Percentiles rank a stretch among this genome's conserved stretches.
Conservation (phyloP, 1,140 invertebrate species). For the Neodiprion fabricii region DNA sequence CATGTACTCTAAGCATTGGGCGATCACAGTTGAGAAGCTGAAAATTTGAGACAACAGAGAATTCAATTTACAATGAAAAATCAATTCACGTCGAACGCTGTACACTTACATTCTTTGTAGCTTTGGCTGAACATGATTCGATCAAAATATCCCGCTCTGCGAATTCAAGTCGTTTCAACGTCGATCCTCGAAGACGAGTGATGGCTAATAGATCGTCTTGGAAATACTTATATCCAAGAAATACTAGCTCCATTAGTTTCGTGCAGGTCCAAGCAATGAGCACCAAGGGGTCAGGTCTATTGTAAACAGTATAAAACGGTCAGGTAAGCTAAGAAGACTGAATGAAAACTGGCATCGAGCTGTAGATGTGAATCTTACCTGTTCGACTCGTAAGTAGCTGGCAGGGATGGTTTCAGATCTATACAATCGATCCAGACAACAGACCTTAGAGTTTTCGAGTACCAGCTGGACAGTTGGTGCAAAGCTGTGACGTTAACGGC, state of each 20-base stretch:
- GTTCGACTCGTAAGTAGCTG: constrained; percentile 39
- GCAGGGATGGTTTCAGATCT: constrained; percentile 38
- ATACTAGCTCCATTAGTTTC: constrained; percentile 70
- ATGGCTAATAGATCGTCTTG: constrained; percentile 75
- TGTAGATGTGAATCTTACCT: constrained; percentile 47
- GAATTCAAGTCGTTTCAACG: constrained; percentile 68
- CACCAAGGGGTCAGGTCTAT: constrained; percentile 73
- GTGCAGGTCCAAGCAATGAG: constrained; percentile 79
- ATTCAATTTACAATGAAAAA: too few species aligned
- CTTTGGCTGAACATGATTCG: constrained; percentile 36
- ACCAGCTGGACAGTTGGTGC: constrained; percentile 66
- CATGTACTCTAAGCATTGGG: too few species aligned
- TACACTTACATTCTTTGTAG: constrained; percentile 44
- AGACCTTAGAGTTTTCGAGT: constrained; percentile 68
- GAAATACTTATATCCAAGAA: constrained; percentile 68
- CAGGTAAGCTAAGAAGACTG: too few species aligned
- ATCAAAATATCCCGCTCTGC: constrained; percentile 64
- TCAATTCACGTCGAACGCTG: neutral
- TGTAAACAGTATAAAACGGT: constrained; percentile 31
- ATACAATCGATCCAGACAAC: constrained; percentile 76
- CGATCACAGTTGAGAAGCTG: too few species aligned
- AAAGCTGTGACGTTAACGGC: constrained; percentile 66
- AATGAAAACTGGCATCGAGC: constrained; percentile 3
- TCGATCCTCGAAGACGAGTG: constrained; percentile 68
- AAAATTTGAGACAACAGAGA: too few species aligned